These are phyloP conservation scores for Crotalus helleri DNA, from an alignment of 2,113 vertebrate species.

Conservation along the genomic window DNA sequence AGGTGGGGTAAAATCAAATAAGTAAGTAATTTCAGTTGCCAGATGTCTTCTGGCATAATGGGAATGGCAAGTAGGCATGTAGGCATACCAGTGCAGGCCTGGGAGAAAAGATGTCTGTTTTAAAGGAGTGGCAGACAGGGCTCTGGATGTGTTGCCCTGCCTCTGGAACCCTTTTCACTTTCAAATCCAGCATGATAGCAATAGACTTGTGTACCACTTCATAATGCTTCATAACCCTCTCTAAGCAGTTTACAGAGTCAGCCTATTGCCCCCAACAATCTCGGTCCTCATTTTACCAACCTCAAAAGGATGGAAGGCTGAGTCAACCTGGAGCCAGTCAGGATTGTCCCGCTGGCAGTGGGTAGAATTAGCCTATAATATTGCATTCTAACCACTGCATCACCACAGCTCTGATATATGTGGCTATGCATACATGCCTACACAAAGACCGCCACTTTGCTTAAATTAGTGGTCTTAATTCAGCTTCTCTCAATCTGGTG, in stretches of 20 bases:
- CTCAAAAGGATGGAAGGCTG: neutral
- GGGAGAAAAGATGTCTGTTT: neutral
- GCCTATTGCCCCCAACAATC: neutral
- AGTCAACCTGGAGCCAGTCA: neutral
- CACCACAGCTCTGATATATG: neutral
- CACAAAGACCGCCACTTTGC: neutral
- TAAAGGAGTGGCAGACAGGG: neutral
- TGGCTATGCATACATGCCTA: neutral
- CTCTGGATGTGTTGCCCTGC: neutral
- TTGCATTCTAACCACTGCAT: neutral
- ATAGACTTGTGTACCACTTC: neutral
- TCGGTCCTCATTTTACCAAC: neutral
- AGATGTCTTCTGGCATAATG: neutral
- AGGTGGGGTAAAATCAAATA: neutral
- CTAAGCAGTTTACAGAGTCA: neutral
- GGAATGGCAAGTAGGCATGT: neutral
- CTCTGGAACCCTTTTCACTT: neutral
- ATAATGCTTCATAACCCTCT: neutral
- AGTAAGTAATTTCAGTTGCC: neutral
- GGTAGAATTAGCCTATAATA: neutral
- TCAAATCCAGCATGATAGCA: neutral
- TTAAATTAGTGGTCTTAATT: neutral
- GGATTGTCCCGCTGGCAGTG: neutral
- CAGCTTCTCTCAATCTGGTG: neutral
- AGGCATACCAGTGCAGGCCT: neutral